Evolutionary conservation across 2,888 invertebrate species (phyloP).

Genomic region (Danaus chrysippus): DNA sequence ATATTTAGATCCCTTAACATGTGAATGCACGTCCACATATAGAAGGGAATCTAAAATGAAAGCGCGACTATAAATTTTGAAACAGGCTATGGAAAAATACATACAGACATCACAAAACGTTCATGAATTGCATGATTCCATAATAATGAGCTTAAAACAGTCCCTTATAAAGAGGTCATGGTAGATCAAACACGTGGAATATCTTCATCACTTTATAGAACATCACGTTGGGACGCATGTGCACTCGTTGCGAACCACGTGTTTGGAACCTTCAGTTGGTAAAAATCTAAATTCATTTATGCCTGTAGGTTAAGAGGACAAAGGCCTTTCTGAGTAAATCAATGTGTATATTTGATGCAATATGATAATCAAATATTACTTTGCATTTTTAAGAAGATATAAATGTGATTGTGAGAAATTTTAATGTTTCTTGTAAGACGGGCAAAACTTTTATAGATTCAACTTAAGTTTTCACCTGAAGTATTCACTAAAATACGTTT

Average conservation of each 20-base stretch:
- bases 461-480: too few species aligned
- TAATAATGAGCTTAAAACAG: background rate
- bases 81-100: too few species aligned
- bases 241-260: conserved; percentile 45
- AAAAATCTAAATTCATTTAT: conserved; percentile 52
- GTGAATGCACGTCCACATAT: too few species aligned
- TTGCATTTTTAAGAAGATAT: too few species aligned
- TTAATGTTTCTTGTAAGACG: too few species aligned
- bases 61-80: too few species aligned
- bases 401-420: too few species aligned
- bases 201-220: conserved; percentile 26
- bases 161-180: conserved; percentile 26
- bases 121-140: conserved; percentile 1
- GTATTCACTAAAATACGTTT: too few species aligned
- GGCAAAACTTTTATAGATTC: too few species aligned
- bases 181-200: conserved; percentile 29
- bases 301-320: conserved; percentile 45
- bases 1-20: too few species aligned
- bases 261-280: conserved; percentile 46
- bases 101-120: background rate
- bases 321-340: conserved; percentile 38
- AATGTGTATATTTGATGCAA: conserved; percentile 27
- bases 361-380: too few species aligned
- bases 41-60: too few species aligned
- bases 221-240: conserved; percentile 48